Conservation (phyloP, 1,140 invertebrate species). For the Drosophila obscura region DNA sequence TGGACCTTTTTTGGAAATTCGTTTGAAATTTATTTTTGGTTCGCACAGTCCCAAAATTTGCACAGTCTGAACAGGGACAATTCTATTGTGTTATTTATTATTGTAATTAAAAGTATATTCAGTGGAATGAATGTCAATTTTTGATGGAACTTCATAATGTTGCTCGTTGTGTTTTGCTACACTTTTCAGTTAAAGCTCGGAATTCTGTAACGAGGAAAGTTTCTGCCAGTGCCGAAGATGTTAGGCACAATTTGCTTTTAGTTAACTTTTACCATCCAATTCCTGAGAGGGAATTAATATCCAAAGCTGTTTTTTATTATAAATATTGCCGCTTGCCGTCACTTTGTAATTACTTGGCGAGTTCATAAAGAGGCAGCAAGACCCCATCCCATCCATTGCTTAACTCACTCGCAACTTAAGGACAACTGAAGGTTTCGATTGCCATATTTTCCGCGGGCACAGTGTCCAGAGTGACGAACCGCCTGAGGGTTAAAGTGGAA, state of each 20-base stretch:
- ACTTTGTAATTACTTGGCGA: constrained; percentile 64
- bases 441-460: background rate
- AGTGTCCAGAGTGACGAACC: too few species aligned
- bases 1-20: too few species aligned
- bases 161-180: too few species aligned
- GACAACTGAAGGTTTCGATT: too few species aligned
- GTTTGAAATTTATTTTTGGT: too few species aligned
- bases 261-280: constrained; percentile 62
- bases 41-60: too few species aligned
- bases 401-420: background rate
- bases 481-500: too few species aligned
- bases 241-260: background rate
- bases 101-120: background rate
- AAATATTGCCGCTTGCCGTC: constrained; percentile 21
- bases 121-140: too few species aligned
- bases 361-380: constrained; percentile 45
- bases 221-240: background rate
- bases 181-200: background rate
- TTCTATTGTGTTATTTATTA: background rate
- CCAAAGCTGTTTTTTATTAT: constrained; percentile 24
- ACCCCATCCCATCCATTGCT: too few species aligned
- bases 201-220: constrained; percentile 1
- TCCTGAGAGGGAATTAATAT: constrained; percentile 47
- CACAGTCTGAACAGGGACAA: too few species aligned
- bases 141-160: too few species aligned